phyloP scores from a whole-genome alignment of 2,888 invertebrate genomes.

The Apoda limacodes region DNA sequence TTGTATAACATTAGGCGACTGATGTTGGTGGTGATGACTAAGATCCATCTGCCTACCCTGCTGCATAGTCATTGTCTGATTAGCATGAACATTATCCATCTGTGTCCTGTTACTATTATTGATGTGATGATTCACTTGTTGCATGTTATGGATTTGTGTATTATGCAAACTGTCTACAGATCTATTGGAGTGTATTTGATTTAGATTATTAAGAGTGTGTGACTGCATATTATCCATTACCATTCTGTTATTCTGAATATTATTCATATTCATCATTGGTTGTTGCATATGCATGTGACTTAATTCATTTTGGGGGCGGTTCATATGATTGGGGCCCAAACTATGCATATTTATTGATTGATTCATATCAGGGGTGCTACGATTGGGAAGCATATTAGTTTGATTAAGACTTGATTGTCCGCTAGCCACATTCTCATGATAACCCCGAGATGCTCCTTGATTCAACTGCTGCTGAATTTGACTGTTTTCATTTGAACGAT shows the following conservation, averaged over 20 bases:
- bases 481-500: slow-evolving; percentile 43
- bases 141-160: slow-evolving; percentile 52
- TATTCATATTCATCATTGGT: slow-evolving; percentile 43
- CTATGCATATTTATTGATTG: slow-evolving; percentile 56
- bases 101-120: slow-evolving; percentile 39
- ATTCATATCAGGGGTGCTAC: slow-evolving; percentile 53
- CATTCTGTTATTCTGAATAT: slow-evolving; percentile 57
- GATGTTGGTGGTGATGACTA: slow-evolving; percentile 52
- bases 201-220: slow-evolving; percentile 48
- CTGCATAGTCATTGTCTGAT: slow-evolving; percentile 47
- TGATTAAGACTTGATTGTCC: slow-evolving; percentile 47
- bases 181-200: slow-evolving; percentile 50
- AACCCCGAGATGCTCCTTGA: slow-evolving; percentile 41
- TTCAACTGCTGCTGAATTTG: slow-evolving; percentile 49
- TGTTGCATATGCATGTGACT: slow-evolving; percentile 62
- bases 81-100: slow-evolving; percentile 54
- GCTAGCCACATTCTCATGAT: slow-evolving; percentile 48
- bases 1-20: slow-evolving; percentile 58
- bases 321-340: slow-evolving; percentile 43
- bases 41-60: slow-evolving; percentile 56
- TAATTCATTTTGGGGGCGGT: slow-evolving; percentile 42
- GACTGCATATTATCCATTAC: slow-evolving; percentile 57
- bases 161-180: slow-evolving; percentile 55
- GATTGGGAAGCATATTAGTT: slow-evolving; percentile 41
- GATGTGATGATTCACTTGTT: slow-evolving; percentile 56